Evolutionary conservation across 1,140 invertebrate genomes (phyloP).

Genomic region (Anagrus nilaparvatae): DNA sequence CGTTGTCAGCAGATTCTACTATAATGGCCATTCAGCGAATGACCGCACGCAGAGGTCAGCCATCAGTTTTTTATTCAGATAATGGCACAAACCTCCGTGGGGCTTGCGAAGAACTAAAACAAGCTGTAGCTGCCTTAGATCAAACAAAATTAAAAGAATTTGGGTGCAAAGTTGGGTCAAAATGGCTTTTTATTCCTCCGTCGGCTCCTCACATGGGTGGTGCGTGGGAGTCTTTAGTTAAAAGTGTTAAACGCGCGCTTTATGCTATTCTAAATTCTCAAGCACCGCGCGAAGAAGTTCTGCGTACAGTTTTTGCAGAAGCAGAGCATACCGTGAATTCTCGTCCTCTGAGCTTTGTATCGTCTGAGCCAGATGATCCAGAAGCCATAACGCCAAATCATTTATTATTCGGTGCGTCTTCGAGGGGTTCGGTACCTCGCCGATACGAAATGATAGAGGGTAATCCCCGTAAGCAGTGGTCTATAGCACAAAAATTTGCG

Average conservation of each 20-base stretch:
- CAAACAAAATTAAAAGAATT: conserved; percentile 1
- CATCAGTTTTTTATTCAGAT: conserved; percentile 16
- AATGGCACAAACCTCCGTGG: conserved; percentile 26
- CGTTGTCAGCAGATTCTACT: conserved; percentile 16
- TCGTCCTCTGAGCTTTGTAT: background rate
- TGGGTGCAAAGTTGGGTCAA: background rate
- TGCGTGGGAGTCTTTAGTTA: background rate
- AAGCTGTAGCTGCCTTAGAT: conserved; percentile 12
- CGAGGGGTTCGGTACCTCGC: background rate
- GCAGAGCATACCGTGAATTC: background rate
- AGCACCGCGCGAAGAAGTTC: conserved; percentile 5
- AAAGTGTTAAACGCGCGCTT: background rate
- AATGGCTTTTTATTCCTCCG: conserved; percentile 1
- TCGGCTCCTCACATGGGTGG: background rate
- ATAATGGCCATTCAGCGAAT: conserved; percentile 21
- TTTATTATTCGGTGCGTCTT: conserved; percentile 21
- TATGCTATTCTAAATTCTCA: background rate
- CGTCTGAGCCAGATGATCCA: conserved; percentile 9
- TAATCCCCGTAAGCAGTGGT: background rate
- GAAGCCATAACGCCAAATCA: conserved; percentile 20
- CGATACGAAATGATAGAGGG: background rate
- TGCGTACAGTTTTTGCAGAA: background rate
- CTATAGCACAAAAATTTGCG: background rate
- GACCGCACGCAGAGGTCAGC: conserved; percentile 16
- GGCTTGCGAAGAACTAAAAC: conserved; percentile 18